Evolutionary conservation across 2,888 invertebrate species (phyloP), one percentile per base, ranked within the genome.

Genomic region (Cataglyphis albicans): DNA sequence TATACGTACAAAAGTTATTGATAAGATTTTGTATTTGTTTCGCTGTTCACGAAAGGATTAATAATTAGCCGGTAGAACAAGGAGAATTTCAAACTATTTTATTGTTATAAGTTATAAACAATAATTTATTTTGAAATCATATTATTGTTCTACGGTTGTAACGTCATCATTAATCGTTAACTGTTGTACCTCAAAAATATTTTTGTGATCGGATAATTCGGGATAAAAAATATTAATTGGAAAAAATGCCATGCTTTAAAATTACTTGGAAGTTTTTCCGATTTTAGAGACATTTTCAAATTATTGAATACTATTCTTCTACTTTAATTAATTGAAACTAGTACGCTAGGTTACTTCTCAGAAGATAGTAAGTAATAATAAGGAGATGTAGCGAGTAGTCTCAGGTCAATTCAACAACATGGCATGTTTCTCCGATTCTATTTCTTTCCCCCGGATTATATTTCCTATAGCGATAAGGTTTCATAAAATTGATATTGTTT

Each of bases 1-100:
- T 64, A 25, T 3, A 18, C 12, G 9, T 65, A 15, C n/a, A 6
- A 21, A 0, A 35, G 10, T 41, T 59, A 38, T 0, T 12, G 41
- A 15, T 21, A 6, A 29, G 21, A 41, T 21, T 21, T 21, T n/a
- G 7, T 21, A 52, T 65, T 35, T 38, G 9, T 76, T 18, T 0
- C 2, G 0, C 25, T 61, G 52, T 38, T 67, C 75, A 76, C 59
- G 78, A 59, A 80, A 72, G 72, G 25, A 25, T 80, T 80, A 72
- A 80, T n/a, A 18, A 72, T 72, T 44, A 29, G 18, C 59, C 59
- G 35, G 15, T 72, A 44, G 59, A 35, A 59, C 18, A 32, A 44
- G 35, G 9, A 72, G 38, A 32, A 21, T 48, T 72, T 75, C 7
- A 9, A 38, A 68, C n/a, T 55, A 68, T 55, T 55, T 52, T 64